A percentile compares a stretch with the other conserved stretches of the same genome.
Conservation (phyloP, 1,140 invertebrate genomes). For the Penaeus japonicus region DNA sequence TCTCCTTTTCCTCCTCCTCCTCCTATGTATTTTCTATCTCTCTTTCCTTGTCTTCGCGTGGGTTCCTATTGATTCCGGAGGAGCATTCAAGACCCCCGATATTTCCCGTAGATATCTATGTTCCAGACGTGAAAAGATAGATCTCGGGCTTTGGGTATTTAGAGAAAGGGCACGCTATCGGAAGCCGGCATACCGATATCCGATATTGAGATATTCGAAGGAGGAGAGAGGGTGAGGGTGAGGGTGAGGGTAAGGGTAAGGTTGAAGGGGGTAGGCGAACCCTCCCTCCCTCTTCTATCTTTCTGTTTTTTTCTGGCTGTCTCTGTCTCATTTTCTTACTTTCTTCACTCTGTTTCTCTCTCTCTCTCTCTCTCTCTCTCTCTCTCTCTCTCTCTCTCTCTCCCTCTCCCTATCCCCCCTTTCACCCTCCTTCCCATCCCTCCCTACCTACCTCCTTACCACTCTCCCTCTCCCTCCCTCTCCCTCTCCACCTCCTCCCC, state of each 20-base stretch:
- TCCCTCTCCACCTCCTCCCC: not conserved
- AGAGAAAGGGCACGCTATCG: too few relatives aligned
- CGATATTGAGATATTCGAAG: too few relatives aligned
- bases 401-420: not conserved
- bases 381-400: not conserved
- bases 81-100: too few relatives aligned
- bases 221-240: not conserved
- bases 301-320: not conserved
- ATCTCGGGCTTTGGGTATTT: too few relatives aligned
- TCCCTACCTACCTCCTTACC: not conserved
- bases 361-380: not conserved
- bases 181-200: too few relatives aligned
- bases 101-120: too few relatives aligned
- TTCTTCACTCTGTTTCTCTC: not conserved
- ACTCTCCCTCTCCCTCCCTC: not conserved
- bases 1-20: too few relatives aligned
- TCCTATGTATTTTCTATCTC: too few relatives aligned
- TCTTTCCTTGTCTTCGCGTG: too few relatives aligned
- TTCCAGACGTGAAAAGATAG: too few relatives aligned
- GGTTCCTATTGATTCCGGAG: too few relatives aligned
- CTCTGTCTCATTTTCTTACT: not conserved
- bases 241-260: not conserved
- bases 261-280: not conserved
- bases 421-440: too few relatives aligned
- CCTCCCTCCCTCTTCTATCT: not conserved